Evolutionary conservation across 2,113 vertebrate genomes (phyloP), one percentile per base, ranked within the genome.

Genomic region (Stegostoma tigrinum): DNA sequence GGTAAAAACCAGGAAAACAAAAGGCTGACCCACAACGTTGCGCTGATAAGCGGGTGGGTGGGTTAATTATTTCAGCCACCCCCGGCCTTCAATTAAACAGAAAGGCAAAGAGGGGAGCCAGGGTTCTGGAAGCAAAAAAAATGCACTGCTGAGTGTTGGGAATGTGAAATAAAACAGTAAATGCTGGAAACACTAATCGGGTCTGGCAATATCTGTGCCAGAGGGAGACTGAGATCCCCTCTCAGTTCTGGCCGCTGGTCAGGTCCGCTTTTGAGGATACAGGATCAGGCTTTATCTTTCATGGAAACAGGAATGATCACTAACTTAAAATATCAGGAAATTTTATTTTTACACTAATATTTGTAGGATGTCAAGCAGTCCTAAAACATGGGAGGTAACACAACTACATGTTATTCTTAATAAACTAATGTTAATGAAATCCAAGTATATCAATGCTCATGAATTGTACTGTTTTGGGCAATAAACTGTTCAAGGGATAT

Each of bases 1-100:
- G 98, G 99, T 99, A 97, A 61, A 61, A 96, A 96, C 55, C 3
- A 30, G 48, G 24, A 30, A 52, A 52, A 34, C 48, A 34, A 91
- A 90, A 93, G 61, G 30, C 38, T 61, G 55, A 12, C 55, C 10
- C 55, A 61, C 55, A 61, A 7, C 7, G 55, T 61, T 61, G 55
- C 12, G 55, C 55, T 61, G 55, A 1, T 61, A 10, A 61, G 12
- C 8, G 55, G 55, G 55, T 7, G 10, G 12, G 55, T 7, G 55
- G 55, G 55, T 61, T 42, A n/a, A 91, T 6, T 66, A 66, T 66
- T 91, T 91, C n/a, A 30, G 4, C 5, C n/a, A 24, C 17, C 23
- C 70, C 27, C 38, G 75, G 5, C 80, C 19, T 24, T 19, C 23
- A 1, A 61, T 61, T 61, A 61, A 12, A 7, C 80, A 45, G 38